A percentile compares a stretch with the other conserved stretches of the same genome.
Conservation (phyloP, 2,113 vertebrate species). For the Azemiops feae region DNA sequence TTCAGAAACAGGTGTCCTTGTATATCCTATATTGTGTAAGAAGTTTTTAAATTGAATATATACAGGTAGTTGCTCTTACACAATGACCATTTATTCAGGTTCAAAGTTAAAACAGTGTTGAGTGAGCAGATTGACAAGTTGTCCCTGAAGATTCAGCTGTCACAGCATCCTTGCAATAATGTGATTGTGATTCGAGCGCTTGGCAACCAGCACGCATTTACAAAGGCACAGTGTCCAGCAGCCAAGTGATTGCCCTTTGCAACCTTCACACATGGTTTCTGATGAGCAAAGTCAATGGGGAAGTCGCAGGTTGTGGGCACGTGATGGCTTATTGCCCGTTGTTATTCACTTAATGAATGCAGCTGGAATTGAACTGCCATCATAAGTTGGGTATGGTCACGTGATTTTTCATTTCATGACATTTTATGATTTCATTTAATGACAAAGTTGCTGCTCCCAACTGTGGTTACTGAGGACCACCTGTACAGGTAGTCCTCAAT, state of each 20-base stretch:
- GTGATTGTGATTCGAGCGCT: not conserved
- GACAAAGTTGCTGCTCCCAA: not conserved
- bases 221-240: not conserved
- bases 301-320: not conserved
- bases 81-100: not conserved
- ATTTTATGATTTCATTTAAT: too few relatives aligned
- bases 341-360: not conserved
- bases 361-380: not conserved
- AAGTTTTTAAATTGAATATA: not conserved
- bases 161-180: not conserved
- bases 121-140: not conserved
- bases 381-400: not conserved
- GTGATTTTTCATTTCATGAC: not conserved
- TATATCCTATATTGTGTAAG: not conserved
- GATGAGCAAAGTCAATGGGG: not conserved
- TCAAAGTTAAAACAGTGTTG: not conserved
- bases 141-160: not conserved
- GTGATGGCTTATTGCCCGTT: not conserved
- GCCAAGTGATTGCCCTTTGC: not conserved
- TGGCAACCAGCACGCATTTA: not conserved
- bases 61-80: not conserved
- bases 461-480: not conserved
- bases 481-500: too few relatives aligned
- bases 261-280: not conserved
- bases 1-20: not conserved